Base-by-base conservation (phyloP, 2,797 vertebrate species). In the Melanotaenia trifasciata region DNA sequence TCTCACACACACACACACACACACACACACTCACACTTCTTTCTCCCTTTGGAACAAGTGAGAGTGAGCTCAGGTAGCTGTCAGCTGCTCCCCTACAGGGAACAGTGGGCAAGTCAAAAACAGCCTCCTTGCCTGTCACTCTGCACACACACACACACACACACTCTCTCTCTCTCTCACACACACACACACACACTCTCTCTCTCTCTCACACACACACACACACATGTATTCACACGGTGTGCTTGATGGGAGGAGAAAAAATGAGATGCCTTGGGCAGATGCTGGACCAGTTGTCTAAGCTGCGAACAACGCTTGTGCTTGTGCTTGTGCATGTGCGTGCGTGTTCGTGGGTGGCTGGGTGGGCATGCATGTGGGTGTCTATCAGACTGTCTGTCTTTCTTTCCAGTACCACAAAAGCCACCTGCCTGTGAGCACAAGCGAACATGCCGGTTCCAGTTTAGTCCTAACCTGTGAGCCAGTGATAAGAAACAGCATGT, bases 51-150 rank as follows among this genome's bases (percentile, higher is more conserved):
- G 67, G 77, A 89, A 87, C 79, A 85, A 88, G 85, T 84, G 86
- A 82, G 83, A 87, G 87, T 59, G 79, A 90, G 88, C 87, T 86
- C 90, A 92, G 92, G 89, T 93, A 91, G 84, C 87, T 92, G 91
- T 92, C 91, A 93, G 86, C 69, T 38, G 72, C 74, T 90, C 74
- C 85, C 84, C 92, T 86, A 87, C 78, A 70, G 90, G 90, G 89
- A 92, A 90, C 88, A 90, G 87, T 91, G 82, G 86, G 78, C 88
- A 84, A 90, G 90, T 92, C 91, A 86, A 84, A 90, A 90, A 86
- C 90, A 85, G 78, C 81, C 81, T 89, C 80, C 84, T 84, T 53
- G 58, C 84, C 87, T 91, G 90, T 91, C 90, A 88, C 73, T 89
- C 82, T 69, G 20, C 56, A 16, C 56, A 59, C 74, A 51, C 65